phyloP scores from a whole-genome alignment of 2,113 vertebrate species.

The Alces alces region DNA sequence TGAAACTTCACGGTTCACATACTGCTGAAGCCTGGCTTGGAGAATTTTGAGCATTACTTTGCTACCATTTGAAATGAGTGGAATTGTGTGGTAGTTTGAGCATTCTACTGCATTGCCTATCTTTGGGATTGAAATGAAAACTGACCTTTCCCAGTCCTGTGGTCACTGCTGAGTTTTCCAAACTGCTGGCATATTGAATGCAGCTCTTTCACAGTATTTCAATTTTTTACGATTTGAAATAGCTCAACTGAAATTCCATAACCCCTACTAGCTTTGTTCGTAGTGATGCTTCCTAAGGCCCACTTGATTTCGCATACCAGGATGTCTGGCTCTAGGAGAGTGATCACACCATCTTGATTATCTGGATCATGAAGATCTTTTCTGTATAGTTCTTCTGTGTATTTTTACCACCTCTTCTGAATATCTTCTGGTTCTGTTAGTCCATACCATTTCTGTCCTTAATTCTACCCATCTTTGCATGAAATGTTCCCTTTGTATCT shows the following conservation, averaged over 20 bases:
- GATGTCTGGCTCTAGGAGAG: background rate
- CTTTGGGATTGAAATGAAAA: background rate
- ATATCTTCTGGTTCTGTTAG: background rate
- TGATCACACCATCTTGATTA: background rate
- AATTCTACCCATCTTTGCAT: background rate
- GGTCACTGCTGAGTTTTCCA: background rate
- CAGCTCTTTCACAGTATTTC: background rate
- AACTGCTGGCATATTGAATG: background rate
- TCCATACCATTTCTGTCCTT: background rate
- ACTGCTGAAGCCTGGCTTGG: background rate
- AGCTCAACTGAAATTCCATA: background rate
- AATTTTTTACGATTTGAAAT: background rate
- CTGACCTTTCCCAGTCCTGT: background rate
- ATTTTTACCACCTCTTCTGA: background rate
- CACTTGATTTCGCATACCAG: background rate
- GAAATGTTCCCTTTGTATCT: background rate
- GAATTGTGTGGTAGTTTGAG: background rate
- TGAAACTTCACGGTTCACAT: background rate
- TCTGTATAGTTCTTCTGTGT: background rate
- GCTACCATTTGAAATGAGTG: background rate
- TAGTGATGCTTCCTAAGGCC: background rate
- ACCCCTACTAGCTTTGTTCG: background rate
- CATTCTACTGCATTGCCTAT: background rate
- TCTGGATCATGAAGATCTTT: background rate
- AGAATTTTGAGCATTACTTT: background rate